Evolutionary conservation across 2,113 vertebrate species (phyloP).

Genomic region (Malaclemys terrapin): DNA sequence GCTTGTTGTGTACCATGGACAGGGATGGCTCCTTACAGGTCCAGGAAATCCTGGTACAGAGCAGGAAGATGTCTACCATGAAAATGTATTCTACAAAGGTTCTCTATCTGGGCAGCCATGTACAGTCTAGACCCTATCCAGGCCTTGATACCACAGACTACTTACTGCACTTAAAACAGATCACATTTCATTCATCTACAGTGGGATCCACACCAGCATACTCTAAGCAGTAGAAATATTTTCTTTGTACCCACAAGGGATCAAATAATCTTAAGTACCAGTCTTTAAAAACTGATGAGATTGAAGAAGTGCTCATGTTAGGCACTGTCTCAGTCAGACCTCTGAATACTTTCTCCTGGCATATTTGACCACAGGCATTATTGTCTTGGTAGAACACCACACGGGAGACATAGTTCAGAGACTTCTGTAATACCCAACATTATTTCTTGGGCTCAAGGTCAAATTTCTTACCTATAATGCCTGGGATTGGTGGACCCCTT

Average conservation of each 20-base stretch:
- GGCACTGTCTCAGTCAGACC: background rate
- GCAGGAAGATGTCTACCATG: background rate
- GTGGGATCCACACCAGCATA: too few relatives aligned
- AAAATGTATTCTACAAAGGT: background rate
- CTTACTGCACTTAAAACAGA: too few relatives aligned
- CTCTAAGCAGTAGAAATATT: too few relatives aligned
- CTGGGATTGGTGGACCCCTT: background rate
- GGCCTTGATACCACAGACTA: too few relatives aligned
- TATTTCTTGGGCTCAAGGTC: background rate
- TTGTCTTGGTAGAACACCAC: background rate
- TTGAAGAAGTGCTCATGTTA: background rate
- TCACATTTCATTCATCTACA: too few relatives aligned
- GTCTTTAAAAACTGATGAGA: background rate
- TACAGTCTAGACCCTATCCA: too few relatives aligned
- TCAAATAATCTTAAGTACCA: too few relatives aligned
- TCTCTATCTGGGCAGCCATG: too few relatives aligned
- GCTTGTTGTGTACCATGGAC: background rate
- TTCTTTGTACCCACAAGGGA: too few relatives aligned
- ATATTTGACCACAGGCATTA: background rate
- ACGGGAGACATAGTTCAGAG: background rate
- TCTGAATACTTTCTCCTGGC: background rate
- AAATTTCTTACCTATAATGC: background rate
- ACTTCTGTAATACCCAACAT: background rate
- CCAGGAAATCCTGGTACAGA: background rate
- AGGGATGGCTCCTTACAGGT: background rate